A percentile compares a stretch with the other conserved stretches of the same genome.
Evolutionary conservation across 2,888 invertebrate species (phyloP).

Genomic region (Axea sp.): DNA sequence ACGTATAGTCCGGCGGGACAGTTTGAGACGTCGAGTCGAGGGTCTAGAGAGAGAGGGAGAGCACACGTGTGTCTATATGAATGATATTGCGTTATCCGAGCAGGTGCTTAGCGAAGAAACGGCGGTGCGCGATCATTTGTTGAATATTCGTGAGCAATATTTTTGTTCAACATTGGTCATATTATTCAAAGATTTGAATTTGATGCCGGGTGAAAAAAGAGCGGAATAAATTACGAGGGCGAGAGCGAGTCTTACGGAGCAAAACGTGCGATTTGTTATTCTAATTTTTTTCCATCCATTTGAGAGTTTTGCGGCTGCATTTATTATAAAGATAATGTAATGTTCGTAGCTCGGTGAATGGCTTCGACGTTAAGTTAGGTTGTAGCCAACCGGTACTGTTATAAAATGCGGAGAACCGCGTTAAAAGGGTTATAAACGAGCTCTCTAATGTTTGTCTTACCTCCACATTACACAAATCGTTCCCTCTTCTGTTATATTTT

Average conservation of each 20-base stretch:
- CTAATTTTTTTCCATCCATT: constrained; percentile 50
- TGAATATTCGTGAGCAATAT: constrained; percentile 1
- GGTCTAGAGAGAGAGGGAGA: too few relatives aligned
- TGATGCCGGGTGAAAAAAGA: constrained; percentile 16
- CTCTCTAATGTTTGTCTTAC: constrained; percentile 37
- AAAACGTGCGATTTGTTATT: constrained; percentile 52
- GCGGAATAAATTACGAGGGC: constrained; percentile 23
- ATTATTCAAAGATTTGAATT: neutral
- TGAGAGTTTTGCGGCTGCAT: constrained; percentile 51
- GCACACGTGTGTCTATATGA: too few relatives aligned
- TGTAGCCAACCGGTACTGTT: constrained; percentile 43
- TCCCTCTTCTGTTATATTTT: constrained; percentile 1
- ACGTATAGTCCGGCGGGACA: too few relatives aligned
- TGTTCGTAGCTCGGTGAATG: constrained; percentile 49
- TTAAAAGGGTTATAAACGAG: constrained; percentile 61
- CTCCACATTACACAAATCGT: constrained; percentile 20
- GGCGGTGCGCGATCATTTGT: too few relatives aligned
- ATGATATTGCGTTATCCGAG: too few relatives aligned
- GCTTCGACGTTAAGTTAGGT: constrained; percentile 58
- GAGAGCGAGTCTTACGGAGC: constrained; percentile 26
- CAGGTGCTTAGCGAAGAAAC: too few relatives aligned
- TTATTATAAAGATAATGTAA: constrained; percentile 54
- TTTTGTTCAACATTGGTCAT: constrained; percentile 2
- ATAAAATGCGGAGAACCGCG: constrained; percentile 61
- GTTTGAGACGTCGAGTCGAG: too few relatives aligned